A percentile compares a stretch with the other conserved stretches of the same genome.
These are phyloP conservation scores for Thalassarche chlororhynchos DNA, from an alignment of 2,113 vertebrate genomes.

Conservation along the genomic window DNA sequence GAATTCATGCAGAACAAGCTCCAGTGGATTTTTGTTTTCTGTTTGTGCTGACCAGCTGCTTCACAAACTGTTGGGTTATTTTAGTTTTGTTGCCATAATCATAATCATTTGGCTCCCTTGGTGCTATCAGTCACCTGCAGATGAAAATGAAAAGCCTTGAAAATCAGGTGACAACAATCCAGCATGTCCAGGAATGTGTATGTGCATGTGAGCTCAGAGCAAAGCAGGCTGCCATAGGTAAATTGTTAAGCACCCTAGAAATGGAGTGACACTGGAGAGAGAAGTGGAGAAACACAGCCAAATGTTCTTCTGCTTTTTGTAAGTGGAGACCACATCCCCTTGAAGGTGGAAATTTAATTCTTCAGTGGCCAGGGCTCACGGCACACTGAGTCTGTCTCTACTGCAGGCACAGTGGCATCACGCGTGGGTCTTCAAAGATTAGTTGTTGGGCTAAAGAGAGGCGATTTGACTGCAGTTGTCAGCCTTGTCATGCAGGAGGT, in stretches of 20 bases:
- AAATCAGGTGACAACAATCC: not conserved
- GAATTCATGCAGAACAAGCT: slow-evolving; percentile 2
- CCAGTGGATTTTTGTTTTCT: slow-evolving; percentile 9
- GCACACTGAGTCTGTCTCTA: not conserved
- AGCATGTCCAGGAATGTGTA: not conserved
- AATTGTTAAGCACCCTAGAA: not conserved
- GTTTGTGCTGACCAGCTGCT: slow-evolving; percentile 38
- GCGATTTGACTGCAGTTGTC: not conserved
- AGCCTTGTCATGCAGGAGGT: not conserved
- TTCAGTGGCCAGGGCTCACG: not conserved
- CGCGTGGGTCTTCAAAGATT: not conserved
- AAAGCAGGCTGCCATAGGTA: not conserved
- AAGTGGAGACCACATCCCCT: not conserved
- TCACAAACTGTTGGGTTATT: not conserved
- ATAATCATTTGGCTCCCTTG: not conserved
- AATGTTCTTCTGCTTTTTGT: not conserved
- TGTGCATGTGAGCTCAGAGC: not conserved
- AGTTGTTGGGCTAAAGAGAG: not conserved
- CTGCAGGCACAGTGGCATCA: not conserved
- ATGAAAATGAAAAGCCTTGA: slow-evolving; percentile 9
- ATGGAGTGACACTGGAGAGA: not conserved
- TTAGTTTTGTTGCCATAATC: not conserved
- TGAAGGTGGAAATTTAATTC: not conserved
- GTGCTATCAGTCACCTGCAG: not conserved
- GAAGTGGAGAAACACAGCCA: not conserved